Evolutionary conservation across 2,797 vertebrate species (phyloP).

Genomic region (Scyliorhinus canicula): DNA sequence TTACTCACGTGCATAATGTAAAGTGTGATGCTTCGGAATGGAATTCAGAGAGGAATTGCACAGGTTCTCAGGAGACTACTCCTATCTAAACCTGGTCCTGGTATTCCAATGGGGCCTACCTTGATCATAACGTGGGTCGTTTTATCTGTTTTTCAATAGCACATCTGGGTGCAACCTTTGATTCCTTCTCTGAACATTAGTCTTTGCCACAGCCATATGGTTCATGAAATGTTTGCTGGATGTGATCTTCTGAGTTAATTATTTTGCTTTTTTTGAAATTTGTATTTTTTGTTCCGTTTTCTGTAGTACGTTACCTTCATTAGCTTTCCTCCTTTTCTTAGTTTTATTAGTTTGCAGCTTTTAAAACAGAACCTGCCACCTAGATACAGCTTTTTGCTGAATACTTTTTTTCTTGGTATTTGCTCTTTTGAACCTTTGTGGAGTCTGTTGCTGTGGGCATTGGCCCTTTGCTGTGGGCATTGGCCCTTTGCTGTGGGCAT

Average conservation of each 20-base stretch:
- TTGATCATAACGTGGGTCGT: conserved; percentile 1
- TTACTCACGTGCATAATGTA: neutral
- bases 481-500: neutral
- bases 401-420: neutral
- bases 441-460: neutral
- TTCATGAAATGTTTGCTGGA: neutral
- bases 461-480: neutral
- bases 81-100: neutral
- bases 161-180: neutral
- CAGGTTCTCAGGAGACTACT: neutral
- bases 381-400: neutral
- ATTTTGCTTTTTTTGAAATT: neutral
- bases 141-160: conserved; percentile 25
- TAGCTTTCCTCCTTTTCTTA: neutral
- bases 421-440: neutral
- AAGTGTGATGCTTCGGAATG: neutral
- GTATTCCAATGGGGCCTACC: neutral
- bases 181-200: neutral
- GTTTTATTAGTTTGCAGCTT: neutral
- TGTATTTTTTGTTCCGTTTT: neutral
- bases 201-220: neutral
- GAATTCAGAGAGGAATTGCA: neutral
- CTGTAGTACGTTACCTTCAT: neutral
- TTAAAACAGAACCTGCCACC: neutral
- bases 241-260: conserved; percentile 9